These are phyloP conservation scores for Catostomus latipinnis DNA, from an alignment of 2,797 vertebrate species.

Conservation along the genomic window DNA sequence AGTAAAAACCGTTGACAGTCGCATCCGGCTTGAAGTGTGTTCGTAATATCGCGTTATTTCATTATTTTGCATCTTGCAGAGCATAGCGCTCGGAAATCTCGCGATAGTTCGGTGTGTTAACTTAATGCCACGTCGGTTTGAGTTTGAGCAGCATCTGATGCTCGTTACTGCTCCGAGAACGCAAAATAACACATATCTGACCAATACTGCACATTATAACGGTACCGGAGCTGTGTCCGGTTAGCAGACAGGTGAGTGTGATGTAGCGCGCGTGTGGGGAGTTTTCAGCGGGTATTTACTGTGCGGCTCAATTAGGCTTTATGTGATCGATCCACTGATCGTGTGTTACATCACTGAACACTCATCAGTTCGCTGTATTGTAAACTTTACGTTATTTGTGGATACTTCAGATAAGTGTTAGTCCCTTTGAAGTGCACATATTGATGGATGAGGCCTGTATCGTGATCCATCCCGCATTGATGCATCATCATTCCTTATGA, in stretches of 20 bases:
- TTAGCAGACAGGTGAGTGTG: constrained; percentile 16
- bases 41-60: not conserved
- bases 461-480: not conserved
- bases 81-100: constrained; percentile 34
- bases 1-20: too few relatives aligned
- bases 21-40: too few relatives aligned
- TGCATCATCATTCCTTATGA: not conserved
- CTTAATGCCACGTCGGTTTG: constrained; percentile 75
- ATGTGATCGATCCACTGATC: not conserved
- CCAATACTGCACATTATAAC: not conserved
- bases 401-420: not conserved
- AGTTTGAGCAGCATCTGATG: constrained; percentile 27
- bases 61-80: not conserved
- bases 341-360: not conserved
- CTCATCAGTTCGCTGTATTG: not conserved
- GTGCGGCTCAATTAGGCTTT: not conserved
- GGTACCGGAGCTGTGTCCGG: not conserved
- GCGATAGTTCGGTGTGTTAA: constrained; percentile 67
- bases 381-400: not conserved
- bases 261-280: not conserved
- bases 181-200: not conserved
- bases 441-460: not conserved
- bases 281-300: constrained; percentile 20
- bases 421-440: not conserved
- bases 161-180: constrained; percentile 28